phyloP scores from a whole-genome alignment of 2,888 invertebrate genomes.

The Amiota minor region DNA sequence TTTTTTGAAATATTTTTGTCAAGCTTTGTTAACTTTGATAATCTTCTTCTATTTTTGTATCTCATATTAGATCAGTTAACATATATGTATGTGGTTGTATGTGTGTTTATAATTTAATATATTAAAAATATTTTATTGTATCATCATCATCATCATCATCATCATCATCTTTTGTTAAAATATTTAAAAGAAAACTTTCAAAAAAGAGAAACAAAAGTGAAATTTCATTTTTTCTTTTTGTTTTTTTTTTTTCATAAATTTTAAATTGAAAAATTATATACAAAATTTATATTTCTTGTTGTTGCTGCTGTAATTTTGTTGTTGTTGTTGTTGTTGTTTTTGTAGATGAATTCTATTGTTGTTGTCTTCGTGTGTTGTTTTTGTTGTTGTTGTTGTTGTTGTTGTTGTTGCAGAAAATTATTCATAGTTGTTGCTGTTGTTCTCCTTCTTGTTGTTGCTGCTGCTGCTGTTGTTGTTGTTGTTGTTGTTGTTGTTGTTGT shows the following conservation, averaged over 20 bases:
- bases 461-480: constrained; percentile 44
- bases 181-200: too few relatives aligned
- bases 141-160: too few relatives aligned
- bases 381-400: constrained; percentile 39
- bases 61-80: too few relatives aligned
- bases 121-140: too few relatives aligned
- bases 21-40: too few relatives aligned
- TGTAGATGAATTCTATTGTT: constrained; percentile 31
- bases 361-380: constrained; percentile 29
- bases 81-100: too few relatives aligned
- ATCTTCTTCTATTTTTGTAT: too few relatives aligned
- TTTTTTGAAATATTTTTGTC: too few relatives aligned
- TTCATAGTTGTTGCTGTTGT: constrained; percentile 38
- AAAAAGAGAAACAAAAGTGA: too few relatives aligned
- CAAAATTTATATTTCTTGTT: constrained; percentile 42
- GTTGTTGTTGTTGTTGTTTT: background rate
- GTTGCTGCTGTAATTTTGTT: constrained; percentile 1
- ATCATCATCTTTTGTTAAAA: too few relatives aligned
- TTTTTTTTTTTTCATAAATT: constrained; percentile 27
- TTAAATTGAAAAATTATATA: background rate
- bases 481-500: constrained; percentile 42
- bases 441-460: constrained; percentile 45
- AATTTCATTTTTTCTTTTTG: constrained; percentile 25
- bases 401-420: constrained; percentile 50
- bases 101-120: too few relatives aligned